Conservation (phyloP, 2,113 vertebrate genomes). For the Solenodon paradoxus region DNA sequence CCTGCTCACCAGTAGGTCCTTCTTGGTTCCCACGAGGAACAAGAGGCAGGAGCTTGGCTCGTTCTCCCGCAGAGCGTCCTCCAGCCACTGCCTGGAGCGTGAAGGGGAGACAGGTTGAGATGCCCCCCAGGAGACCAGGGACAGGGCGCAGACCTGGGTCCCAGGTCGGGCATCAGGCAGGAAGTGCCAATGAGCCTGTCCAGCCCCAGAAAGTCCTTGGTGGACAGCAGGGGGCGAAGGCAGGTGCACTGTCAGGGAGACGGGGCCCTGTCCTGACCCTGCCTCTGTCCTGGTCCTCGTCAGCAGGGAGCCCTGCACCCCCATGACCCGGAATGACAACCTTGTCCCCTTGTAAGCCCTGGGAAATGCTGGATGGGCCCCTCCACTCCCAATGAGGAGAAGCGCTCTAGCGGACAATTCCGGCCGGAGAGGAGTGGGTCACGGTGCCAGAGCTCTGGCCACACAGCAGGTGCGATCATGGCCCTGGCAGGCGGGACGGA, state of each 20-base stretch:
- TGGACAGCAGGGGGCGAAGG: not conserved
- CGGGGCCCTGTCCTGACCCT: fast-evolving
- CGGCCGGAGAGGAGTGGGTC: not conserved
- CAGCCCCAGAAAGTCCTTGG: too few relatives aligned
- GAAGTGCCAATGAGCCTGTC: too few relatives aligned
- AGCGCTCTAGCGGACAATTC: not conserved
- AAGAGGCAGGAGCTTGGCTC: conserved; percentile 86
- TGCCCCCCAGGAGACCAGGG: not conserved
- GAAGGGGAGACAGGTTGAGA: not conserved
- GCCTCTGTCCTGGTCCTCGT: not conserved
- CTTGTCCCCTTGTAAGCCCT: not conserved
- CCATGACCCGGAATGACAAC: not conserved
- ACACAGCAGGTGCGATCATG: not conserved
- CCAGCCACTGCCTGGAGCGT: conserved; percentile 89
- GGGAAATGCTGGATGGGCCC: not conserved
- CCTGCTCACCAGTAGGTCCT: conserved; percentile 89
- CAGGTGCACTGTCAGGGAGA: not conserved
- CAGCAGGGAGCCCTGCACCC: not conserved
- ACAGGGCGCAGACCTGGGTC: not conserved
- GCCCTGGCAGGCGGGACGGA: not conserved
- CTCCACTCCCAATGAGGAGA: not conserved
- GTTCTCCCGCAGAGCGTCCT: conserved; percentile 90
- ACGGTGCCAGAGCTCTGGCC: not conserved
- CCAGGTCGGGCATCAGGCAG: too few relatives aligned
- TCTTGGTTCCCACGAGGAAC: conserved; percentile 94